Evolutionary conservation across 2,797 vertebrate species (phyloP).

Genomic region (Hydrolagus colliei): DNA sequence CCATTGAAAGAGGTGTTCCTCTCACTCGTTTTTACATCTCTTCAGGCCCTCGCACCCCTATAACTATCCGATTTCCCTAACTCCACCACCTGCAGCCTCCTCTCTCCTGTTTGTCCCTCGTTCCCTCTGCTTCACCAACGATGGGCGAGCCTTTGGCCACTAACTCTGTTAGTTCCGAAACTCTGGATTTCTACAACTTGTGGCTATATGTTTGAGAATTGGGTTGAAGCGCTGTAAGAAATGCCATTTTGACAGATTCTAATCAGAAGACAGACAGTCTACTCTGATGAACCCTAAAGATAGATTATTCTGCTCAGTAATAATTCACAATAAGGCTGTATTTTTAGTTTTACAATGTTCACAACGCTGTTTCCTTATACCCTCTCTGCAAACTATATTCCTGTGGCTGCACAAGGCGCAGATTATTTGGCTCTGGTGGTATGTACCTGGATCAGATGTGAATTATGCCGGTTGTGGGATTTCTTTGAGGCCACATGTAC

Average conservation of each 20-base stretch:
- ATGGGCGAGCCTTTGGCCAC: too few relatives aligned
- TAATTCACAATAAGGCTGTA: not conserved
- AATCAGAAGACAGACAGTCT: not conserved
- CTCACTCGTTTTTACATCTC: too few relatives aligned
- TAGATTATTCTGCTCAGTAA: not conserved
- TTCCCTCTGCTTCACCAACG: too few relatives aligned
- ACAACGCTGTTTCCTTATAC: not conserved
- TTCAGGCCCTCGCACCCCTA: too few relatives aligned
- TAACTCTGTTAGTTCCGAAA: too few relatives aligned
- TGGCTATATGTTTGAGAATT: too few relatives aligned
- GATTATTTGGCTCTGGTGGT: not conserved
- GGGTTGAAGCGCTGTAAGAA: not conserved
- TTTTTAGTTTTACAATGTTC: not conserved
- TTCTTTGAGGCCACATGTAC: not conserved
- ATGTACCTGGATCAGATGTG: too few relatives aligned
- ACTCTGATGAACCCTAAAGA: not conserved
- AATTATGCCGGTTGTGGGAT: not conserved
- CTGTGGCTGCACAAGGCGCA: not conserved
- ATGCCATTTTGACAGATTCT: not conserved
- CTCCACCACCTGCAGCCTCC: too few relatives aligned
- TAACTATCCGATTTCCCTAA: too few relatives aligned
- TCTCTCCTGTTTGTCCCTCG: too few relatives aligned
- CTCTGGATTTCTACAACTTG: too few relatives aligned
- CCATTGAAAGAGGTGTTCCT: not conserved
- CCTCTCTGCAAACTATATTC: not conserved